A percentile compares a stretch with the other conserved stretches of the same genome.
Evolutionary conservation across 2,888 invertebrate species (phyloP).

Genomic region (Pachycephus smyrnensis): DNA sequence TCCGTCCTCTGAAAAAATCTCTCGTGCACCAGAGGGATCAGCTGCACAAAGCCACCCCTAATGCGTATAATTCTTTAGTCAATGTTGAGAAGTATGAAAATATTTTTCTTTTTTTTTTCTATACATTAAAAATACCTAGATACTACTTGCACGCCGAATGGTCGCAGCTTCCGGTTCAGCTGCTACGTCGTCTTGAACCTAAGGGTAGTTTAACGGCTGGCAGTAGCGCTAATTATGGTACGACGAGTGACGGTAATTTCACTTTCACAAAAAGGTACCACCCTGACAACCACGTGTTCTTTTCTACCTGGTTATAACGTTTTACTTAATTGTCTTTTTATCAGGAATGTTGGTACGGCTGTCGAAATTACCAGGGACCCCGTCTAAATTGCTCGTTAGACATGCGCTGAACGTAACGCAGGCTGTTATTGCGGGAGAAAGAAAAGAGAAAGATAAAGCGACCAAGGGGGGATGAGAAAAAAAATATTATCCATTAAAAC

Average conservation of each 20-base stretch:
- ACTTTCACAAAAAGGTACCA: background rate
- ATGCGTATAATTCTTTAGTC: background rate
- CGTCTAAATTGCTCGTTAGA: conserved; percentile 43
- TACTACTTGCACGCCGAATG: background rate
- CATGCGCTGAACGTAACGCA: conserved; percentile 28
- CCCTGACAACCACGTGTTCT: background rate
- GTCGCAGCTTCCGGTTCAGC: background rate
- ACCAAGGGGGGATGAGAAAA: background rate
- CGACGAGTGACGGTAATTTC: background rate
- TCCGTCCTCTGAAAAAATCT: background rate
- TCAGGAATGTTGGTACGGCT: background rate
- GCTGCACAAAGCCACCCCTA: background rate
- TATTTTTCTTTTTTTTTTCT: background rate
- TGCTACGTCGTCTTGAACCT: background rate
- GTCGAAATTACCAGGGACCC: background rate
- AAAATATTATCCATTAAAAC: background rate
- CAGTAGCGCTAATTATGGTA: background rate
- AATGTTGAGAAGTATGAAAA: background rate
- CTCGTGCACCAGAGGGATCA: background rate
- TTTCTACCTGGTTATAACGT: background rate
- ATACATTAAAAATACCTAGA: background rate
- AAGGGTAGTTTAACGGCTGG: background rate
- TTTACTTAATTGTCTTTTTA: background rate
- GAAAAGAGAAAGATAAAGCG: background rate
- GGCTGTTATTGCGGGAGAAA: background rate